Base-by-base conservation (phyloP, 2,797 vertebrate genomes). In the Chelmon rostratus region DNA sequence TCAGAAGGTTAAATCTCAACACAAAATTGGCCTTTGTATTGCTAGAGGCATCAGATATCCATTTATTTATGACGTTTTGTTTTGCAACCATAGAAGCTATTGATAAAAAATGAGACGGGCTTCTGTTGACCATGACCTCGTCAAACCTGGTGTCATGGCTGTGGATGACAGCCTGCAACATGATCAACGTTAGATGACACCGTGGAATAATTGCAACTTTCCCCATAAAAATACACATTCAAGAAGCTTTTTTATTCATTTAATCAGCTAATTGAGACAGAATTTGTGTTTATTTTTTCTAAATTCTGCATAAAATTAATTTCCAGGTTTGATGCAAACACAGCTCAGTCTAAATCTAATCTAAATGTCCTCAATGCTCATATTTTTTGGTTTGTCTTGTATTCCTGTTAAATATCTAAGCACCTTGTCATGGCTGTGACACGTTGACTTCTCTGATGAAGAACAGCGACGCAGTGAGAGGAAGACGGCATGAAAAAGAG, bases 361-460 rank as follows among this genome's bases (percentile, higher is more conserved):
- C 19, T 42, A 35, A 31, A 47, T 56, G 47, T 11, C 47, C 38
- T 46, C n/a, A 18, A 18, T 37, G 1, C 4, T 42, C 12, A 19
- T 33, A 11, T 9, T 63, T 42, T 7, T 13, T 7, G 16, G 52
- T 35, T 71, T 8, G 2, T 16, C 38, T 50, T 40, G 8, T 25
- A 13, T 73, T 64, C 54, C 50, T 72, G 44, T 31, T 69, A 12
- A 52, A 47, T 63, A 77, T 64, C 35, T 73, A 18, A 80, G 67
- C 46, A 31, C 44, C 33, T 19, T 28, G 68, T 76, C 75, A 53
- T 73, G 54, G 8, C 33, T 16, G 50, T 46, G 53, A 77, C 53
- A 65, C 2, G 49, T 74, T 13, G 50, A 63, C n/a, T 31, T 57
- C 75, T 81, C 10, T 21, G 21, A 18, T 21, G 21, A 18, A 40